Conservation (phyloP, 2,113 vertebrate genomes). For the Hyperopisus bebe region DNA sequence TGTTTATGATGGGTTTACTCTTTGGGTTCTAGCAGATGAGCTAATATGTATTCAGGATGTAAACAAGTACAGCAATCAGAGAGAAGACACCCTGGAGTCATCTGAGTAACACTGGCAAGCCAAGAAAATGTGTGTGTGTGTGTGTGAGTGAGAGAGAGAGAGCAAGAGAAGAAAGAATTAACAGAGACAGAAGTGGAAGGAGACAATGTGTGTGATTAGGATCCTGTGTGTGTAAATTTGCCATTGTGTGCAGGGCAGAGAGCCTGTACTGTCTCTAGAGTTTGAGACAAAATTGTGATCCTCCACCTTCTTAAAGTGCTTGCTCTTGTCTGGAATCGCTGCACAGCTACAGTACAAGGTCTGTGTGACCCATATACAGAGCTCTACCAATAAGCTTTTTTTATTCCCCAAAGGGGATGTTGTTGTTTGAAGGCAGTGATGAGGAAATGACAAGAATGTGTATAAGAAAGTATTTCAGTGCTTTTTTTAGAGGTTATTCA, state of each 20-base stretch:
- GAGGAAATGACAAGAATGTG: neutral
- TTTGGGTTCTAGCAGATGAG: conserved; percentile 51
- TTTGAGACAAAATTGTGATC: neutral
- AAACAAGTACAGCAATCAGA: conserved; percentile 53
- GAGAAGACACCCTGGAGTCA: conserved; percentile 30
- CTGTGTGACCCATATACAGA: neutral
- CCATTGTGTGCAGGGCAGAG: neutral
- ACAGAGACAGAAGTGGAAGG: neutral
- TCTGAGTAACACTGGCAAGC: conserved; percentile 9
- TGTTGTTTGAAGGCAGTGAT: neutral
- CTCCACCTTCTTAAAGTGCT: neutral
- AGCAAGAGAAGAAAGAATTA: neutral
- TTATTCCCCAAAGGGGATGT: neutral
- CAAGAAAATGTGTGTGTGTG: conserved; percentile 31
- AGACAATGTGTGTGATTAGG: neutral
- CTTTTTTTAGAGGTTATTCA: neutral
- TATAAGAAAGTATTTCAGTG: neutral
- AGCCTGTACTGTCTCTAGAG: neutral
- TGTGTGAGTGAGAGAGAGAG: neutral
- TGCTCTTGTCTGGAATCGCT: neutral
- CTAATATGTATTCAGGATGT: conserved; percentile 52
- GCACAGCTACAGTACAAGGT: neutral
- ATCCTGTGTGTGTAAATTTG: neutral
- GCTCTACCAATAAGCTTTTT: neutral
- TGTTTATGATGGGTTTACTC: conserved; percentile 51